Conservation (phyloP, 2,797 vertebrate genomes). For the Peromyscus nudipes region DNA sequence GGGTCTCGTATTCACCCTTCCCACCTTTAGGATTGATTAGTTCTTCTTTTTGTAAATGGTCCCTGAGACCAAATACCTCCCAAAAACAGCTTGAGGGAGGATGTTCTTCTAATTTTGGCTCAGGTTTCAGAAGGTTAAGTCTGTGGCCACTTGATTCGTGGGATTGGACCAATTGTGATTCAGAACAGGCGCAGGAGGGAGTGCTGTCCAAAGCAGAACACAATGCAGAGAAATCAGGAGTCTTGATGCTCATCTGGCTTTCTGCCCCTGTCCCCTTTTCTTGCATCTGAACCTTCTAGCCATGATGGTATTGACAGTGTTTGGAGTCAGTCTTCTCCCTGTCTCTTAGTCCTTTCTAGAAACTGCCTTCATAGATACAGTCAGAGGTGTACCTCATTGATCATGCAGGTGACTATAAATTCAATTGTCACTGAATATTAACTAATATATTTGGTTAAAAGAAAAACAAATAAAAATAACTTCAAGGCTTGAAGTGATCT, state of each 20-base stretch:
- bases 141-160: neutral
- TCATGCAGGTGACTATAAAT: neutral
- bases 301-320: neutral
- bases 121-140: neutral
- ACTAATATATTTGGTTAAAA: neutral
- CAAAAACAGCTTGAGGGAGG: neutral
- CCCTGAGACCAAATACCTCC: neutral
- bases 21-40: neutral
- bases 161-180: neutral
- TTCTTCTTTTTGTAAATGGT: neutral
- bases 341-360: neutral
- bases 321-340: neutral
- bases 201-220: neutral
- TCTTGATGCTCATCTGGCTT: neutral
- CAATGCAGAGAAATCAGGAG: neutral
- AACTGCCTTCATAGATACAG: neutral
- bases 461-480: neutral
- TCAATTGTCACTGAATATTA: neutral
- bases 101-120: neutral
- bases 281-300: neutral
- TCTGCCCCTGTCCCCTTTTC: neutral
- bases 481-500: neutral
- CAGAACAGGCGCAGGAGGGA: neutral
- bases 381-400: neutral
- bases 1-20: neutral